A percentile compares a stretch with the other conserved stretches of the same genome.
Conservation (phyloP, 1,140 invertebrate species). For the Acromyrmex charruanus region DNA sequence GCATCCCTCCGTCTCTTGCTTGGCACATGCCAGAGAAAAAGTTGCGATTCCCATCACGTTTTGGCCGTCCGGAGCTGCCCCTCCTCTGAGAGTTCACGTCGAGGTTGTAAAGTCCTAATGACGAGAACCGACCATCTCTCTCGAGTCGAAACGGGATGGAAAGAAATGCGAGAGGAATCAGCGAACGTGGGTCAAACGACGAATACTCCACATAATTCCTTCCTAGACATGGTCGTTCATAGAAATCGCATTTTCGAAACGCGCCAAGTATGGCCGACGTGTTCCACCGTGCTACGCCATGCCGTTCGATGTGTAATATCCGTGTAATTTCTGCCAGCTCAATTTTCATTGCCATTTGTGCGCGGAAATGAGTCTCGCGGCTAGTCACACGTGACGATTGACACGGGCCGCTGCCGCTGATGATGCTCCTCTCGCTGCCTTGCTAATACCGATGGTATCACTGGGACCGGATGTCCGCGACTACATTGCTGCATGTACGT, state of each 20-base stretch:
- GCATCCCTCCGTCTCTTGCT: slow-evolving; percentile 51
- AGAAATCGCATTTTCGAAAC: slow-evolving; percentile 61
- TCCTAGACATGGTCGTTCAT: slow-evolving; percentile 32
- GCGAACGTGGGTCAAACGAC: slow-evolving; percentile 23
- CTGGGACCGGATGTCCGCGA: slow-evolving; percentile 49
- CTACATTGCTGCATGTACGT: neutral
- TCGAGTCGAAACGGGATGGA: slow-evolving; percentile 31
- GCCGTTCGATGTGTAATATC: slow-evolving; percentile 47
- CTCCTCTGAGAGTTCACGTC: slow-evolving; percentile 66
- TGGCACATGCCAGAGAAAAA: slow-evolving; percentile 31
- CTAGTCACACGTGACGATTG: slow-evolving; percentile 65
- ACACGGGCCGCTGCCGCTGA: slow-evolving; percentile 53
- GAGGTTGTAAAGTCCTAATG: slow-evolving; percentile 79
- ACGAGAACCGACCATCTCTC: slow-evolving; percentile 64
- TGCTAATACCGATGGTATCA: slow-evolving; percentile 51
- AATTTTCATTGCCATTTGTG: slow-evolving; percentile 65
- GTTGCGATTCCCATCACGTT: slow-evolving; percentile 71
- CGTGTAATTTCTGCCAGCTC: slow-evolving; percentile 64
- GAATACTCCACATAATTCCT: slow-evolving; percentile 56
- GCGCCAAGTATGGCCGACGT: neutral
- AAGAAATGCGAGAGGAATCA: neutral
- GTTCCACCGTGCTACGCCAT: neutral
- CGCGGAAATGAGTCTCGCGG: slow-evolving; percentile 61
- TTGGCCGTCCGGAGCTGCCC: slow-evolving; percentile 26
- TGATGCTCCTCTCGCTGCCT: slow-evolving; percentile 36